phyloP scores from a whole-genome alignment of 1,140 invertebrate species.

The Panulirus ornatus region DNA sequence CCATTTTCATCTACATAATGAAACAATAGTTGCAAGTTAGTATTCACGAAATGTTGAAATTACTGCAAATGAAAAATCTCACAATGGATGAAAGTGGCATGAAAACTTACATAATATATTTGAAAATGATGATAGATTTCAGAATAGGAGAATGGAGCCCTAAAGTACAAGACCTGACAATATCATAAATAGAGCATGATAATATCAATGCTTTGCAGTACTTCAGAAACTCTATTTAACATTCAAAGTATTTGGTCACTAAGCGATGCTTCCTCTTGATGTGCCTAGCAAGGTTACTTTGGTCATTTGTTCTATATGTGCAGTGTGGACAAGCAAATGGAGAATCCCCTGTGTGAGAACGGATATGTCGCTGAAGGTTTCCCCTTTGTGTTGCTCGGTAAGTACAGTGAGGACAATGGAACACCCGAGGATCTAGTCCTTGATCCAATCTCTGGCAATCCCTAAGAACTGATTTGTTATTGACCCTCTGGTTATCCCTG shows the following conservation, averaged over 20 bases:
- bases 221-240: background rate
- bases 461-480: background rate
- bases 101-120: too few species aligned
- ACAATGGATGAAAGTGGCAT: too few species aligned
- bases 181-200: too few species aligned
- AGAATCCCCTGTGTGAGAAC: constrained; percentile 21
- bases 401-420: constrained; percentile 15
- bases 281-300: constrained; percentile 38
- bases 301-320: constrained; percentile 27
- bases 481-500: background rate
- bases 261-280: constrained; percentile 25
- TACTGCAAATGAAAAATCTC: too few species aligned
- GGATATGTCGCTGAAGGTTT: constrained; percentile 33
- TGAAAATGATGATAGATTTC: too few species aligned
- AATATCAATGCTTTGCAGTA: too few species aligned
- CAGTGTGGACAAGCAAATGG: constrained; percentile 18
- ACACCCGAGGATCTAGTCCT: constrained; percentile 15
- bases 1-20: too few species aligned
- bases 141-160: too few species aligned
- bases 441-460: background rate
- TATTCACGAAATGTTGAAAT: too few species aligned
- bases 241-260: background rate
- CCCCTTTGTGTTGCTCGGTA: constrained; percentile 35
- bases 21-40: too few species aligned
- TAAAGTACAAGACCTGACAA: too few species aligned